Conservation (phyloP, 2,113 vertebrate species). For the Odocoileus hemionus region DNA sequence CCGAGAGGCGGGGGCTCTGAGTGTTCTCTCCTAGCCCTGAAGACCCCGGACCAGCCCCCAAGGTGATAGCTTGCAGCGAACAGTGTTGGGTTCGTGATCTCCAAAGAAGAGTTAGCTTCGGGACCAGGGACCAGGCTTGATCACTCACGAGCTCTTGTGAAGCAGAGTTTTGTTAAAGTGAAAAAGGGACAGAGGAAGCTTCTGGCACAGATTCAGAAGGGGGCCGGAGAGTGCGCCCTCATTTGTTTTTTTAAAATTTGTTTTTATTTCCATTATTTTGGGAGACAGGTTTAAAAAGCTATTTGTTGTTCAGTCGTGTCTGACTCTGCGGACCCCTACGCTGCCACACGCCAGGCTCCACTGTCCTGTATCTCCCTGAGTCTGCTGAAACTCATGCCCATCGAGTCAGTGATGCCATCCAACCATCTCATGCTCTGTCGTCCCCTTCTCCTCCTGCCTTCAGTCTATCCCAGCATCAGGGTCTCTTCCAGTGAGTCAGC, state of each 20-base stretch:
- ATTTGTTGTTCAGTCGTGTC: neutral
- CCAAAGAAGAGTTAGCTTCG: neutral
- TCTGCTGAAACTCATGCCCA: neutral
- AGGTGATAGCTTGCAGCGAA: neutral
- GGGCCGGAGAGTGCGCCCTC: no score
- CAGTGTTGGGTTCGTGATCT: neutral
- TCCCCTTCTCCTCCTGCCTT: neutral
- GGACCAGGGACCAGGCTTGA: neutral
- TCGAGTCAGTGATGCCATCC: rapidly evolving
- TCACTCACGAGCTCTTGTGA: neutral
- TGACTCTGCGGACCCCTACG: neutral
- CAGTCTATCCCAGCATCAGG: neutral
- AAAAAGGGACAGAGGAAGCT: neutral
- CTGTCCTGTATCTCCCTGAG: neutral
- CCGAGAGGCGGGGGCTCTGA: neutral
- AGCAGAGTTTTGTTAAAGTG: neutral
- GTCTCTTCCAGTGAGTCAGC: neutral
- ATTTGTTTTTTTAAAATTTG: neutral
- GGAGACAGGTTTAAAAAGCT: neutral
- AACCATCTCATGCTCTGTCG: neutral
- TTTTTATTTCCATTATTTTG: neutral
- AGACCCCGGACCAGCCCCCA: neutral
- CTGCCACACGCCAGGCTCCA: neutral
- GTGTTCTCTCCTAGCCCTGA: rapidly evolving
- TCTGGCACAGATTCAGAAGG: neutral